A percentile compares a stretch with the other conserved stretches of the same genome.
Evolutionary conservation across 2,113 vertebrate species (phyloP).

Genomic region (Oryzias woworae): DNA sequence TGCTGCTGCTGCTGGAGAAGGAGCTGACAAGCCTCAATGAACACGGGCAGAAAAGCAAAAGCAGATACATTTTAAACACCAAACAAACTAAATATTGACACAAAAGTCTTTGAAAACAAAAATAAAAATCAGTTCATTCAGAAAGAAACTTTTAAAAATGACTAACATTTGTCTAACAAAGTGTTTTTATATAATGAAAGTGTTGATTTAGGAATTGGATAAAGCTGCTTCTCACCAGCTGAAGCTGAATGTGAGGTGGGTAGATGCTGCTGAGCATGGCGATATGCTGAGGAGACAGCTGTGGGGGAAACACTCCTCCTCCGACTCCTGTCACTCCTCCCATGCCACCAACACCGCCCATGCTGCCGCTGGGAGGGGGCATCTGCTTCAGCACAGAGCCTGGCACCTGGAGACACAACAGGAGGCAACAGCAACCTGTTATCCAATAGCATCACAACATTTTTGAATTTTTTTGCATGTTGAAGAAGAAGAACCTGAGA

Average conservation of each 20-base stretch:
- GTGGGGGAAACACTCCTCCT: slow-evolving; percentile 82
- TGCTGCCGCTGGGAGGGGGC: slow-evolving; percentile 88
- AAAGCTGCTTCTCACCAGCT: slow-evolving; percentile 83
- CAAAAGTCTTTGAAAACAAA: too few species aligned
- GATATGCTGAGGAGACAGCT: slow-evolving; percentile 97
- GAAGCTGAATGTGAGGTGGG: slow-evolving; percentile 93
- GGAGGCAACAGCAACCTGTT: slow-evolving; percentile 36
- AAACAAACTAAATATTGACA: too few species aligned
- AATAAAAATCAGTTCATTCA: too few species aligned
- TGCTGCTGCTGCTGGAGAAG: slow-evolving; percentile 87
- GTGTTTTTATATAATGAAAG: too few species aligned
- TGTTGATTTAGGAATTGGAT: too few species aligned
- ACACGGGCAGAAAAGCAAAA: slow-evolving; percentile 14
- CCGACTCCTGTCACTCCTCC: slow-evolving; percentile 75
- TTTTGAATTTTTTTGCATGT: too few species aligned
- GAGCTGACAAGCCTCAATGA: slow-evolving; percentile 90
- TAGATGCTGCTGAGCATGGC: slow-evolving; percentile 99
- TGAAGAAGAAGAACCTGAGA: too few species aligned
- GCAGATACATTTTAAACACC: neutral
- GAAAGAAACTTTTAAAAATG: too few species aligned
- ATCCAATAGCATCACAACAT: too few species aligned
- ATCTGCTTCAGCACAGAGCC: slow-evolving; percentile 98
- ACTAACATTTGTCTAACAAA: too few species aligned
- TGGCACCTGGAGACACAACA: slow-evolving; percentile 82
- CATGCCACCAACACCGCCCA: slow-evolving; percentile 89